These are phyloP conservation scores for Neodiprion virginianus DNA, from an alignment of 1,140 invertebrate species.

Conservation along the genomic window DNA sequence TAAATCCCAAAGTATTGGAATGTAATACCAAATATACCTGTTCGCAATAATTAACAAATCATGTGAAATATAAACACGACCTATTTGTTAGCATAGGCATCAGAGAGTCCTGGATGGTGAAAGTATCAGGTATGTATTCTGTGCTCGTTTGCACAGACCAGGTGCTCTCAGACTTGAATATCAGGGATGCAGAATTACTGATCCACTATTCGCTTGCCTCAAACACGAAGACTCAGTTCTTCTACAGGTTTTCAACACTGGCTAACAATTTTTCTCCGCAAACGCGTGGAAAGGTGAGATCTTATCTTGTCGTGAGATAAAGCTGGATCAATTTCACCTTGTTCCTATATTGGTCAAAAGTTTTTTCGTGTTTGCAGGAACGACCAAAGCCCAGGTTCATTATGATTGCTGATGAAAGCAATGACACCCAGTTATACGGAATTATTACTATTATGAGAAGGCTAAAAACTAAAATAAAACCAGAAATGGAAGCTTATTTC, in stretches of 20 bases:
- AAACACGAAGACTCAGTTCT: constrained; percentile 48
- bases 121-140: constrained; percentile 42
- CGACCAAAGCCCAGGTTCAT: constrained; percentile 40
- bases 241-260: constrained; percentile 53
- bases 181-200: constrained; percentile 51
- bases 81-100: constrained; percentile 30
- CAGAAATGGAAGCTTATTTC: constrained; percentile 30
- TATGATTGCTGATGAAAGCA: constrained; percentile 51
- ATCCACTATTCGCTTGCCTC: constrained; percentile 54
- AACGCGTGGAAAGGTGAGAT: constrained; percentile 38
- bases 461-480: constrained; percentile 39
- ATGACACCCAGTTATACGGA: constrained; percentile 47
- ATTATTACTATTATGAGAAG: constrained; percentile 47
- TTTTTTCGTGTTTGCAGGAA: constrained; percentile 35
- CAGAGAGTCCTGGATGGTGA: constrained; percentile 41
- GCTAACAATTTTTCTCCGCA: constrained; percentile 42
- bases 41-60: background rate
- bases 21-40: constrained; percentile 19
- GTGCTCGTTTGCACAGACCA: constrained; percentile 55
- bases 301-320: background rate
- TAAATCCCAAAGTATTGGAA: constrained; percentile 4
- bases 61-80: background rate
- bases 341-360: constrained; percentile 10
- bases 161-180: constrained; percentile 45
- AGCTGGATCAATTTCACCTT: background rate